A percentile compares a stretch with the other conserved stretches of the same genome.
phyloP scores from a whole-genome alignment of 2,113 vertebrate species.

The Electrona antarctica region DNA sequence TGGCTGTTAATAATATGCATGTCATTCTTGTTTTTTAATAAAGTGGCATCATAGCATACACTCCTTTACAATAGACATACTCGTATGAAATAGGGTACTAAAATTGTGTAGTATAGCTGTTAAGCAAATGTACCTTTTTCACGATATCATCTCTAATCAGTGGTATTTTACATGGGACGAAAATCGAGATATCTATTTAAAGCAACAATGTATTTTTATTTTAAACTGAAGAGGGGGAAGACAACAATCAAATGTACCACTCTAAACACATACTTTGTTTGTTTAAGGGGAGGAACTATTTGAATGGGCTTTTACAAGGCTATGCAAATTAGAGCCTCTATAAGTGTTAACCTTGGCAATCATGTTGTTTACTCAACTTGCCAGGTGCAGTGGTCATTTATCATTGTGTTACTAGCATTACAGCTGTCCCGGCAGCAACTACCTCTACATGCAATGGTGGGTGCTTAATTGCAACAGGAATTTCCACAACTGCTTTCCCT shows the following conservation, averaged over 20 bases:
- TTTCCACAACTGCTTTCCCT: constrained; percentile 17
- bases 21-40: too few relatives aligned
- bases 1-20: too few relatives aligned
- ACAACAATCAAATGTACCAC: background rate
- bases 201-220: background rate
- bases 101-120: too few relatives aligned
- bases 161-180: too few relatives aligned
- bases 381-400: constrained; percentile 62
- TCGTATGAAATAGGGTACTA: too few relatives aligned
- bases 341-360: constrained; percentile 65
- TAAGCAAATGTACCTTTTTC: too few relatives aligned
- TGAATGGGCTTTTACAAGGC: constrained; percentile 54
- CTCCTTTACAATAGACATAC: too few relatives aligned
- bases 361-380: constrained; percentile 55
- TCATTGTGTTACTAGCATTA: constrained; percentile 32
- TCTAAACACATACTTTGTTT: constrained; percentile 50
- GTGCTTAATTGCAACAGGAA: background rate
- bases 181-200: too few relatives aligned
- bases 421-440: constrained; percentile 41
- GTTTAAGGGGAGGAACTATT: constrained; percentile 32
- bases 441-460: constrained; percentile 14
- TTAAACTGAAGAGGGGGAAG: background rate
- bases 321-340: constrained; percentile 62
- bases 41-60: too few relatives aligned
- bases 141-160: too few relatives aligned